phyloP scores from a whole-genome alignment of 2,797 vertebrate species.

The Spheniscus humboldti region DNA sequence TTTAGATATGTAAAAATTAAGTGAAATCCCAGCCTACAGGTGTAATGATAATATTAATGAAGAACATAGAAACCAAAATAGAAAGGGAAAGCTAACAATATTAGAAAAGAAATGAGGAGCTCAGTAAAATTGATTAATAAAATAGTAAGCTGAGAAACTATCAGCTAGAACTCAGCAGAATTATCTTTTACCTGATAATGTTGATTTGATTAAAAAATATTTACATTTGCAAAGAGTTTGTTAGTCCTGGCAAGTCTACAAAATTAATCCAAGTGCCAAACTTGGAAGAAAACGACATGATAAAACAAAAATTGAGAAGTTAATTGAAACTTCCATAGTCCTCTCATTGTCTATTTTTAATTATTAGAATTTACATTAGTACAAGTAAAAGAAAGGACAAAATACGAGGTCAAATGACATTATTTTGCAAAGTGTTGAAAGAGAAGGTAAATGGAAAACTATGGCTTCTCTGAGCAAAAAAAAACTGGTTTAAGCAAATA shows the following conservation, averaged over 20 bases:
- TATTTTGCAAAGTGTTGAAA: not conserved
- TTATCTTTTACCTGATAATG: not conserved
- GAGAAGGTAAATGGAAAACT: not conserved
- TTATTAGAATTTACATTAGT: not conserved
- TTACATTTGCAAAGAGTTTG: not conserved
- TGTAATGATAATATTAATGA: not conserved
- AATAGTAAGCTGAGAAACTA: not conserved
- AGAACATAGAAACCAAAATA: not conserved
- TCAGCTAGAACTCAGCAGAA: not conserved
- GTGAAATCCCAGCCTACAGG: not conserved
- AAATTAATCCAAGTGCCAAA: not conserved
- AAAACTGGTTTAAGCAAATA: not conserved
- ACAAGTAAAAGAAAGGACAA: not conserved
- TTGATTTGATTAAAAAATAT: not conserved
- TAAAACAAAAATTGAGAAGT: not conserved
- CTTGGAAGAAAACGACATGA: not conserved
- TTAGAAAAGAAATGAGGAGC: not conserved
- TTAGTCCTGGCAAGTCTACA: not conserved
- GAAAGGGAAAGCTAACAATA: not conserved
- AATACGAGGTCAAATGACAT: not conserved
- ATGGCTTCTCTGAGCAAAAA: not conserved
- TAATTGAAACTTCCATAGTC: not conserved
- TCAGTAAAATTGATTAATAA: not conserved
- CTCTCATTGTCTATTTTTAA: not conserved
- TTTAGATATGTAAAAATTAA: not conserved